Evolutionary conservation across 2,888 invertebrate genomes (phyloP).

Genomic region (Monoplex corrugatus): DNA sequence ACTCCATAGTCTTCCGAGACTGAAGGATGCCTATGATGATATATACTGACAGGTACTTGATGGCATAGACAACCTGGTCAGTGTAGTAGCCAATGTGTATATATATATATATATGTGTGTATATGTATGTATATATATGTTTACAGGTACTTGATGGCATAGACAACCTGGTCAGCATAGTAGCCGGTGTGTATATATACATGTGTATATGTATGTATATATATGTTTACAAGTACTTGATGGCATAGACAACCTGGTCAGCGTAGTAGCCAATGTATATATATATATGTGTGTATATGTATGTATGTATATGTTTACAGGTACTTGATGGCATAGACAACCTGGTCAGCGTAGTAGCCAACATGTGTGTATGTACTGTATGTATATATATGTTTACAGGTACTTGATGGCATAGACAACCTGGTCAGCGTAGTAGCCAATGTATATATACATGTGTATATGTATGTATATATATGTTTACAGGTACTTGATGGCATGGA

Average conservation of each 20-base stretch:
- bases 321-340: conserved; percentile 73
- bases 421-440: no score
- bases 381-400: neutral
- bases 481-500: conserved; percentile 76
- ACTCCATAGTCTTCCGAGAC: no score
- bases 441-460: neutral
- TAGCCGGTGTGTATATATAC: no score
- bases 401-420: neutral
- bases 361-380: conserved; percentile 54
- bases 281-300: neutral
- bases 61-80: conserved; percentile 72
- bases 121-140: neutral
- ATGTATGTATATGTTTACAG: conserved; percentile 59
- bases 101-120: neutral
- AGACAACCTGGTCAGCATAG: no score
- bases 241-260: no score
- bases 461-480: conserved; percentile 33
- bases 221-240: no score
- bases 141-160: no score
- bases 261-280: conserved; percentile 63
- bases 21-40: neutral
- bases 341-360: conserved; percentile 73
- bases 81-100: conserved; percentile 71
- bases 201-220: no score
- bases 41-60: conserved; percentile 69